Evolutionary conservation across 1,140 invertebrate species (phyloP), one percentile per base, ranked within the genome.

Genomic region (Sesamia nonagrioides): DNA sequence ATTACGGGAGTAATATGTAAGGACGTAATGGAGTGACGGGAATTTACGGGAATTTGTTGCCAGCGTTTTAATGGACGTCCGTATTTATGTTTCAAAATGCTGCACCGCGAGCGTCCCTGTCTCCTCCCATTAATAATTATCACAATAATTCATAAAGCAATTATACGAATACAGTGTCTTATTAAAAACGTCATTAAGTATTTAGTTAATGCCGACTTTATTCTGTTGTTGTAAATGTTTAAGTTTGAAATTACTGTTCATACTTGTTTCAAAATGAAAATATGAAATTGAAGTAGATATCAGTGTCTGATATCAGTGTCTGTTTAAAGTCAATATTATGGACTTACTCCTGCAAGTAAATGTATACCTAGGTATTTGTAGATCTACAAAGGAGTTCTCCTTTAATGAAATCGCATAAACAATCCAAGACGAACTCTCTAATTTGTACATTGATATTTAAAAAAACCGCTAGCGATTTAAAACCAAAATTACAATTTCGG

Each of bases 11-110:
- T 90, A 92, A 94, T 89, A 88, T 92, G 86, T 92, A 92, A 91
- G 89, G 86, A 89, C 85, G 85, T 92, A 91, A 94, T 92, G 86
- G 91, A 92, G 87, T 92, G 91, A 92, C 87, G 89, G 85, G 88
- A 93, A 94, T 90, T 92, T 90, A 92, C 87, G 89, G 85, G 88
- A 93, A 94, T 90, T 92, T 90, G 89, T 89, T 89, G 87, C 81
- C 77, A 88, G 86, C 84, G 84, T 86, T 90, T 90, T 90, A 91
- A 92, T 89, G 87, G 89, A 82, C 77, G 73, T 45, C 81, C 78
- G 80, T 92, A 90, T 92, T 92, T 89, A 89, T 88, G 88, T 88
- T 88, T 85, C 85, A 85, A 84, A 90, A 90, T 90, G 84, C 87
- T 81, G 61, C 66, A 82, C 80, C 58, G 78, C 82, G 75, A 82